A percentile compares a stretch with the other conserved stretches of the same genome.
Evolutionary conservation across 2,888 invertebrate species (phyloP).

Genomic region (Diachrysia chrysitis): DNA sequence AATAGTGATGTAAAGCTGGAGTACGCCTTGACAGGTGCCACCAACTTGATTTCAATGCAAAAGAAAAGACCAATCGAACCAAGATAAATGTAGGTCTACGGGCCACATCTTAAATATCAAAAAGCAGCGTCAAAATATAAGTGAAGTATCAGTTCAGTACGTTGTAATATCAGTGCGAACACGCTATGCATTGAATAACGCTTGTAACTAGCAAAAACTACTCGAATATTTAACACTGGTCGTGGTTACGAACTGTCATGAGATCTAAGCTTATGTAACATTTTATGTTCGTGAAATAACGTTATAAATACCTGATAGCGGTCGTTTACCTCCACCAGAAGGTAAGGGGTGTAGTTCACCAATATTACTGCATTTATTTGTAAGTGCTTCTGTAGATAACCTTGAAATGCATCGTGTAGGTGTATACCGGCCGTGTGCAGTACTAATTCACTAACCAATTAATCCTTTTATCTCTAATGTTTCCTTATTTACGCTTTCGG

Average conservation of each 20-base stretch:
- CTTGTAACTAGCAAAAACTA: constrained; percentile 69
- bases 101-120: constrained; percentile 73
- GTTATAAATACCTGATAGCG: constrained; percentile 73
- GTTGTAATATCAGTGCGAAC: constrained; percentile 68
- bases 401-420: constrained; percentile 72
- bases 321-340: constrained; percentile 79
- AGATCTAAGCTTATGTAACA: constrained; percentile 86
- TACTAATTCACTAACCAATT: constrained; percentile 48
- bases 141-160: constrained; percentile 82
- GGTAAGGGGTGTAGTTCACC: constrained; percentile 78
- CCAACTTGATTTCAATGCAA: constrained; percentile 68
- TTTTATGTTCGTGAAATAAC: constrained; percentile 80
- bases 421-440: constrained; percentile 62
- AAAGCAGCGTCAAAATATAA: constrained; percentile 79
- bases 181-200: constrained; percentile 79
- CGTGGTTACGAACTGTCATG: constrained; percentile 78
- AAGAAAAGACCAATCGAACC: constrained; percentile 68
- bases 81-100: constrained; percentile 85
- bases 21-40: constrained; percentile 68
- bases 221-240: constrained; percentile 68
- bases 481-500: constrained; percentile 37
- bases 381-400: constrained; percentile 65
- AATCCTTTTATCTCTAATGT: constrained; percentile 33
- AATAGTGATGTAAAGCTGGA: constrained; percentile 26
- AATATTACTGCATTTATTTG: constrained; percentile 49